Base-by-base conservation (phyloP, 2,888 invertebrate species). In the Helleia helle region DNA sequence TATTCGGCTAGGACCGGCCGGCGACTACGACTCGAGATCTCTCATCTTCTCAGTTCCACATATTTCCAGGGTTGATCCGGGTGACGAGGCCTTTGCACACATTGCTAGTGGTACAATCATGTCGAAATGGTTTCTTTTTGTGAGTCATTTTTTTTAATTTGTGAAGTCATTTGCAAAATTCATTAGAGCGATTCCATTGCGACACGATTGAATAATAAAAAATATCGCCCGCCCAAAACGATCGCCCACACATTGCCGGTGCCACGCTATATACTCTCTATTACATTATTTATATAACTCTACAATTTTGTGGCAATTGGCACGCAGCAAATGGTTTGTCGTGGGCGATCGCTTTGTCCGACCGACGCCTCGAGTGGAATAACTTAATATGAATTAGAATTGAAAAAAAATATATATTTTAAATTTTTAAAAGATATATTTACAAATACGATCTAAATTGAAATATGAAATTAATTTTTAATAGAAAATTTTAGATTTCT, bases 51-150 rank as follows among this genome's bases (percentile, higher is more conserved):
- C 7, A 26, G 15, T 42, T 50, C 44, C 44, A 43, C 40, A 44
- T 55, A 59, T 62, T 66, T 74, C 71, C 71, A 62, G 60, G 56
- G 60, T 12, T 75, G 75, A 79, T 81, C 80, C 81, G 79, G n/a
- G 81, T 77, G 74, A 73, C 70, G 64, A 66, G 72, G 68, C 68
- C 62, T 73, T 79, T 79, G 81, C 83, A 81, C 83, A 83, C 83
- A 81, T 80, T 77, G 80, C 79, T 80, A 76, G 75, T 68, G 70
- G 73, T 76, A 73, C 65, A 55, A n/a, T 55, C 64, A 71, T 51
- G 70, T 62, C 71, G 68, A 66, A 79, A 80, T 70, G 71, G 63
- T 42, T 46, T 54, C 51, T 52, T n/a, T n/a, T n/a, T n/a, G n/a
- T n/a, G n/a, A n/a, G n/a, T n/a, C n/a, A n/a, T n/a, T n/a, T n/a